Evolutionary conservation across 2,113 vertebrate species (phyloP), one percentile per base, ranked within the genome.

Genomic region (Danio rerio): DNA sequence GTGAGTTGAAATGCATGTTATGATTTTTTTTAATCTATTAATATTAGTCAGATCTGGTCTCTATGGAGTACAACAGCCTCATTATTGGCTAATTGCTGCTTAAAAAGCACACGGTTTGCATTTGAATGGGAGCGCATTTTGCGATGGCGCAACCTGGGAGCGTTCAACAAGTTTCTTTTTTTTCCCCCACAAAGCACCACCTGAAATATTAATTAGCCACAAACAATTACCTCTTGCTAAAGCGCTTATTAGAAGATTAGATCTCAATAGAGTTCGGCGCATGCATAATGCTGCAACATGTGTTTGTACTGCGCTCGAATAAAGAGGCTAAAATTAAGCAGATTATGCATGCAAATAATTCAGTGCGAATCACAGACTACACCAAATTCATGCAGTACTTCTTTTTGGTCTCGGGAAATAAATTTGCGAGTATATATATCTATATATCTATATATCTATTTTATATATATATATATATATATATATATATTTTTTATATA

Each of bases 31-130:
- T 20, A 5, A 9, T 5, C 0, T 40, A 7, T 42, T 6, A 5
- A 47, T 50, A 7, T 77, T 40, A 13, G 58, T 40, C 11, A 89
- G 92, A 91, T 90, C 86, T 85, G 71, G 66, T 80, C 70, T 75
- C 73, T 55, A 9, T 5, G 18, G 55, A 77, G 20, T 31, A 63
- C 56, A 63, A 16, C 9, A 0, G 1, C 50, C 58, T 63, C 58
- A 63, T 63, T 79, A 78, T 89, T 81, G 84, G 82, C 80, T 82
- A 81, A 89, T 63, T 61, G 49, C 58, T 31, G 45, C 20, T 50
- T 77, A 50, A 61, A 77, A 62, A 62, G n/a, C 18, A 0, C 6
- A 50, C 9, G 1, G 18, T 63, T 77, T 77, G 58, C 45, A 77
- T 63, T 77, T 77, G 74, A 77, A 77, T 77, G 5, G 75, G 20